Conservation (phyloP, 2,888 invertebrate genomes). For the Drosophila subquinaria region DNA sequence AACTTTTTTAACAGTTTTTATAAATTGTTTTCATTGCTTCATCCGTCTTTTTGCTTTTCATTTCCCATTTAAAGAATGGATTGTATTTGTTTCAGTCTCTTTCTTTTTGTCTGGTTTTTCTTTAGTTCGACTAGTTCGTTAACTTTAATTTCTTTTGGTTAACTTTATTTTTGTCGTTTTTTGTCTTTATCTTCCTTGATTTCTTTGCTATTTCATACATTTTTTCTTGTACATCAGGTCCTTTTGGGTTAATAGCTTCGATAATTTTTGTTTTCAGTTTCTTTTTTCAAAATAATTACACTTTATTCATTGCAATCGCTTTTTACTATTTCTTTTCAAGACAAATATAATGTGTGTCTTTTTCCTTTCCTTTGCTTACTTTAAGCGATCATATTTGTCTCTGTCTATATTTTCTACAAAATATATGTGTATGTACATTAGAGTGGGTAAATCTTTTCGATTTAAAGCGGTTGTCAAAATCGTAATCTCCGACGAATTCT, state of each 20-base stretch:
- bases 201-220: not conserved
- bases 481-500: too few species aligned
- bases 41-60: not conserved
- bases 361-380: too few species aligned
- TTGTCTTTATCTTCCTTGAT: not conserved
- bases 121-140: not conserved
- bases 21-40: conserved; percentile 3
- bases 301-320: not conserved
- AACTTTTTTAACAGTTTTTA: conserved; percentile 7
- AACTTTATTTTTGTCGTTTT: not conserved
- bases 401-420: not conserved
- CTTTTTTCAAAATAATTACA: too few species aligned
- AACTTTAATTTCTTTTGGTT: not conserved
- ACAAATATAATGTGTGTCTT: too few species aligned
- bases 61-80: not conserved
- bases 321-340: not conserved
- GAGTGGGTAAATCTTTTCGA: too few species aligned
- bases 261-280: too few species aligned
- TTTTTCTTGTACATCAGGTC: not conserved
- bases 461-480: too few species aligned
- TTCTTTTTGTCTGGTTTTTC: too few species aligned
- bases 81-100: not conserved
- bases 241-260: too few species aligned
- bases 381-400: too few species aligned
- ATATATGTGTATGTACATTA: too few species aligned